These are phyloP conservation scores for Dendroctonus ponderosae DNA, from an alignment of 1,140 invertebrate genomes.

Conservation along the genomic window DNA sequence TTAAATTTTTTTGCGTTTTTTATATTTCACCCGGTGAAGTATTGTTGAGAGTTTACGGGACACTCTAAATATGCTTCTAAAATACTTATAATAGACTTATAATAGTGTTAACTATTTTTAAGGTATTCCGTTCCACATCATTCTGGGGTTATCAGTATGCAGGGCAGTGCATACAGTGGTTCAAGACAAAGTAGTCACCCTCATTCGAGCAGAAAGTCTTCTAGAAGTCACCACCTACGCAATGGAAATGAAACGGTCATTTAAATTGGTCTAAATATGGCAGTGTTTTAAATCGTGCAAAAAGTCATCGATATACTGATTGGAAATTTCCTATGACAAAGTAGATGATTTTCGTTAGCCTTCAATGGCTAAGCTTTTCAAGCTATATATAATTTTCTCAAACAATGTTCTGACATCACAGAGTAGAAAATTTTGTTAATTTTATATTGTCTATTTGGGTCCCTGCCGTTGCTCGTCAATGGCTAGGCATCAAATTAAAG, in stretches of 20 bases:
- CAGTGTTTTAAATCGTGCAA: no score
- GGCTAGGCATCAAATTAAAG: no score
- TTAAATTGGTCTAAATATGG: slow-evolving; percentile 19
- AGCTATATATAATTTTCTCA: neutral
- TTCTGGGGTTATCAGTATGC: slow-evolving; percentile 14
- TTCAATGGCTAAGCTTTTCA: neutral
- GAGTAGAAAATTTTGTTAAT: neutral
- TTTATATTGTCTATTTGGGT: no score
- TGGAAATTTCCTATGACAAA: neutral
- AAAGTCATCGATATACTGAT: no score
- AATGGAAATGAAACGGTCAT: slow-evolving; percentile 42
- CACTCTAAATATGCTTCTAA: no score
- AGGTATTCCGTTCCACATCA: slow-evolving; percentile 29
- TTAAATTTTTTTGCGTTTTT: no score
- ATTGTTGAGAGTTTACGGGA: no score
- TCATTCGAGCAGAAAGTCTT: slow-evolving; percentile 43
- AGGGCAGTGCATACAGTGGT: slow-evolving; percentile 24
- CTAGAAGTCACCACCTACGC: slow-evolving; percentile 42
- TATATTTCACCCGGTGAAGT: no score
- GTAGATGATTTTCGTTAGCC: neutral
- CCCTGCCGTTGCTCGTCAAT: no score
- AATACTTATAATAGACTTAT: no score
- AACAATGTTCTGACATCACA: no score
- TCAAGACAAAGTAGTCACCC: slow-evolving; percentile 40
- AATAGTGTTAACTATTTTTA: no score